Conservation (phyloP, 2,888 invertebrate genomes). For the Sabatieria punctata region DNA sequence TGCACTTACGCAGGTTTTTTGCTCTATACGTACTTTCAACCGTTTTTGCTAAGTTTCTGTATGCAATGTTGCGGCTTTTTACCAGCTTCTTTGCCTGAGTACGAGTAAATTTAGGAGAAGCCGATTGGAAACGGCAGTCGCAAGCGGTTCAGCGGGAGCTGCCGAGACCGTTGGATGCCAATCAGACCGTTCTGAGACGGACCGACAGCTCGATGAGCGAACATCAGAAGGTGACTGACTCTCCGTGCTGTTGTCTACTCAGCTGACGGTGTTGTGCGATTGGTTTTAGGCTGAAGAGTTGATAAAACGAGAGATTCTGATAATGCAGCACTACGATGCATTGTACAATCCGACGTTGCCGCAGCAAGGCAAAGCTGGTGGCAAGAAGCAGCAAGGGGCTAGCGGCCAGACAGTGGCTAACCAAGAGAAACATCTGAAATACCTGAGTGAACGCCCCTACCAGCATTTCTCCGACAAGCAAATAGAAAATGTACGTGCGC, state of each 20-base stretch:
- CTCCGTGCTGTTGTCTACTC: not conserved
- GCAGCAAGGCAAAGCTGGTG: constrained; percentile 29
- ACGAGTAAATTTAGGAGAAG: constrained; percentile 39
- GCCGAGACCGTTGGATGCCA: constrained; percentile 69
- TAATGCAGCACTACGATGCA: constrained; percentile 79
- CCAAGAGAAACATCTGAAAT: constrained; percentile 55
- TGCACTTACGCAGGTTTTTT: too few species aligned
- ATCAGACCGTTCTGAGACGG: constrained; percentile 58
- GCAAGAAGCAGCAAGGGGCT: constrained; percentile 3
- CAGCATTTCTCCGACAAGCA: constrained; percentile 48
- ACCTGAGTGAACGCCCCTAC: constrained; percentile 70
- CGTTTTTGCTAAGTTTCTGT: too few species aligned
- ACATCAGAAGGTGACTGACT: constrained; percentile 49
- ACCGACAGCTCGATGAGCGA: constrained; percentile 61
- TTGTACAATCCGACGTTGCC: constrained; percentile 50
- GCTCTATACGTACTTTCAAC: too few species aligned
- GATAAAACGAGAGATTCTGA: constrained; percentile 86
- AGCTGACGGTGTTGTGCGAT: not conserved
- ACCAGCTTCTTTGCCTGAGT: too few species aligned
- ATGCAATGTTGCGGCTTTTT: too few species aligned
- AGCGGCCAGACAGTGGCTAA: constrained; percentile 35
- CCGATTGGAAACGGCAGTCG: constrained; percentile 57
- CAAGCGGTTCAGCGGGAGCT: constrained; percentile 65
- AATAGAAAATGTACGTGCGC: constrained; percentile 19
- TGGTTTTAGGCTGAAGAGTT: constrained; percentile 63